A percentile compares a stretch with the other conserved stretches of the same genome.
Evolutionary conservation across 2,888 invertebrate species (phyloP).

Genomic region (Masnerella sp.): DNA sequence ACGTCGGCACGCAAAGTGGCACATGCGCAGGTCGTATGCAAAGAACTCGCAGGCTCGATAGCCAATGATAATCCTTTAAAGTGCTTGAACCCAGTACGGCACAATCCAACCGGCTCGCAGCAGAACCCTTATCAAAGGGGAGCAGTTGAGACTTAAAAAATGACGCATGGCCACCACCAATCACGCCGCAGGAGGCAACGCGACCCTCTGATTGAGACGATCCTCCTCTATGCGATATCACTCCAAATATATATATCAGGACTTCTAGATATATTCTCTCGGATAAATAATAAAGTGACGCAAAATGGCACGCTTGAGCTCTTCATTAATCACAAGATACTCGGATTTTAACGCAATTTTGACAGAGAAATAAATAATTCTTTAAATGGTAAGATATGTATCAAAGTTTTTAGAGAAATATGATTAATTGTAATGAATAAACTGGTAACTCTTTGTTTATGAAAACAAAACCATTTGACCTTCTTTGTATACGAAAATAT

Average conservation of each 20-base stretch:
- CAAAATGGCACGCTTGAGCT: slow-evolving; percentile 33
- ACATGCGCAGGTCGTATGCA: slow-evolving; percentile 71
- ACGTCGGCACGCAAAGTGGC: slow-evolving; percentile 48
- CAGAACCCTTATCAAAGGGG: slow-evolving; percentile 69
- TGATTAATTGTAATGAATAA: too few relatives aligned
- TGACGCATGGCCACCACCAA: slow-evolving; percentile 74
- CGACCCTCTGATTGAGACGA: slow-evolving; percentile 70
- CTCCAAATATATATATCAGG: slow-evolving; percentile 48
- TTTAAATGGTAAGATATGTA: too few relatives aligned
- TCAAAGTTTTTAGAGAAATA: too few relatives aligned
- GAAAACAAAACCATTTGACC: too few relatives aligned
- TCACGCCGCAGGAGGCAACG: slow-evolving; percentile 71
- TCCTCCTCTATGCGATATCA: slow-evolving; percentile 56
- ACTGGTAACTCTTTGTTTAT: too few relatives aligned
- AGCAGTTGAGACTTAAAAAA: slow-evolving; percentile 72
- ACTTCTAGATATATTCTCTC: slow-evolving; percentile 48
- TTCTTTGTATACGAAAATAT: too few relatives aligned
- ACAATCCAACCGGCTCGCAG: slow-evolving; percentile 54
- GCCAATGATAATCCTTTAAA: slow-evolving; percentile 70
- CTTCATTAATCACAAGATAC: slow-evolving; percentile 41
- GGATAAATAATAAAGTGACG: slow-evolving; percentile 45
- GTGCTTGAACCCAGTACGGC: slow-evolving; percentile 19
- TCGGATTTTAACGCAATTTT: too few relatives aligned
- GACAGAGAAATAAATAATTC: too few relatives aligned
- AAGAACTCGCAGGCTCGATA: slow-evolving; percentile 62